phyloP scores from a whole-genome alignment of 2,113 vertebrate genomes.

The Anhinga rufa region DNA sequence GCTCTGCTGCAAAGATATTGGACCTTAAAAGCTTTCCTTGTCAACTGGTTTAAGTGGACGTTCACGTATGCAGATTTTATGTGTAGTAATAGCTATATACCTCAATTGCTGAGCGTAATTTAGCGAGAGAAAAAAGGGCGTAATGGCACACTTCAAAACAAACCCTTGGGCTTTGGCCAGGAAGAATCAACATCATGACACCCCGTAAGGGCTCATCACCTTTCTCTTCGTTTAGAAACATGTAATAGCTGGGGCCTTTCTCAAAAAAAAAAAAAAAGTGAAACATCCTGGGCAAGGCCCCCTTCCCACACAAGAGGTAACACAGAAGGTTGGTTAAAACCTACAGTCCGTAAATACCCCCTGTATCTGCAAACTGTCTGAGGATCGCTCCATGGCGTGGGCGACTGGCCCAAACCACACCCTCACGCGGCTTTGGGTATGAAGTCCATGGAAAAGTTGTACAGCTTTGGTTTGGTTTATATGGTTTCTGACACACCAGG shows the following conservation, averaged over 20 bases:
- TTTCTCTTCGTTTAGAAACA: neutral
- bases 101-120: neutral
- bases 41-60: neutral
- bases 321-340: neutral
- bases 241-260: neutral
- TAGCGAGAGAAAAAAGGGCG: neutral
- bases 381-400: neutral
- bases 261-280: neutral
- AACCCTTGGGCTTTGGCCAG: neutral
- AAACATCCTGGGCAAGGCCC: neutral
- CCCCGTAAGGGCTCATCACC: neutral
- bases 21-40: neutral
- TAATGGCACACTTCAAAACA: neutral
- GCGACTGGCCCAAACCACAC: neutral
- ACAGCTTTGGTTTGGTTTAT: slow-evolving; percentile 10
- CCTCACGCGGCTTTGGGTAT: neutral
- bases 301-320: neutral
- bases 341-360: neutral
- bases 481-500: slow-evolving; percentile 3
- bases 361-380: neutral
- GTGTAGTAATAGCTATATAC: neutral
- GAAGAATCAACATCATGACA: neutral
- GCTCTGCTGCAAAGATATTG: neutral
- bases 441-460: slow-evolving; percentile 28
- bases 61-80: neutral